Percentiles rank a stretch among this genome's conserved stretches.
phyloP scores from a whole-genome alignment of 2,888 invertebrate genomes.

The Halocaridina rubra region DNA sequence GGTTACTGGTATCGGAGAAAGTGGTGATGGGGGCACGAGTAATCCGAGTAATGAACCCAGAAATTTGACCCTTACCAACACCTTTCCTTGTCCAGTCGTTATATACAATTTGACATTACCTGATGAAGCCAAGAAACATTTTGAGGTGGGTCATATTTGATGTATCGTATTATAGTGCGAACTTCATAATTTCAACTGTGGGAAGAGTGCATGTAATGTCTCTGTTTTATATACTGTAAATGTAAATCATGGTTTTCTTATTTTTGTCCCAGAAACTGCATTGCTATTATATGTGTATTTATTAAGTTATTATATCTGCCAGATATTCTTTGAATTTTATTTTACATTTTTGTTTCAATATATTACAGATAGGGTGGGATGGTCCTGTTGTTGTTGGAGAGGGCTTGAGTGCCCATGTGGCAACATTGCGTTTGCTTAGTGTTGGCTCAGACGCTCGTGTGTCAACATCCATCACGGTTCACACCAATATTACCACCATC shows the following conservation, averaged over 20 bases:
- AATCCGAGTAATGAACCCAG: slow-evolving; percentile 67
- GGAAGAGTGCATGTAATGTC: too few relatives aligned
- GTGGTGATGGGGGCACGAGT: slow-evolving; percentile 57
- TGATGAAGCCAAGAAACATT: slow-evolving; percentile 74
- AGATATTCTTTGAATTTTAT: too few relatives aligned
- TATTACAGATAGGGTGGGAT: slow-evolving; percentile 74
- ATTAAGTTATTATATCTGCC: too few relatives aligned
- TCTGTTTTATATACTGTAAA: too few relatives aligned
- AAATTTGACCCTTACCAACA: slow-evolving; percentile 77
- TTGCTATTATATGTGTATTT: too few relatives aligned
- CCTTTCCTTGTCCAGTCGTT: slow-evolving; percentile 79
- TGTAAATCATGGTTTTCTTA: too few relatives aligned
- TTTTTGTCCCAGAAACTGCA: too few relatives aligned
- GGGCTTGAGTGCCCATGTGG: slow-evolving; percentile 73
- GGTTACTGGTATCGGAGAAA: not conserved
- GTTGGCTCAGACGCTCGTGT: slow-evolving; percentile 73
- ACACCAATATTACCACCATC: slow-evolving; percentile 81
- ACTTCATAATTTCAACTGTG: too few relatives aligned
- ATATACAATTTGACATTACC: slow-evolving; percentile 79
- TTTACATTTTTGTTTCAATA: too few relatives aligned
- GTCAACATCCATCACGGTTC: slow-evolving; percentile 75
- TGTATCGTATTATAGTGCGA: too few relatives aligned
- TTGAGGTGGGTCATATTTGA: slow-evolving; percentile 73
- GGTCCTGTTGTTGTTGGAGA: slow-evolving; percentile 74
- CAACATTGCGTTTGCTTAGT: slow-evolving; percentile 73